Conservation (phyloP, 2,797 vertebrate species). For the Acrossocheilus fasciatus region DNA sequence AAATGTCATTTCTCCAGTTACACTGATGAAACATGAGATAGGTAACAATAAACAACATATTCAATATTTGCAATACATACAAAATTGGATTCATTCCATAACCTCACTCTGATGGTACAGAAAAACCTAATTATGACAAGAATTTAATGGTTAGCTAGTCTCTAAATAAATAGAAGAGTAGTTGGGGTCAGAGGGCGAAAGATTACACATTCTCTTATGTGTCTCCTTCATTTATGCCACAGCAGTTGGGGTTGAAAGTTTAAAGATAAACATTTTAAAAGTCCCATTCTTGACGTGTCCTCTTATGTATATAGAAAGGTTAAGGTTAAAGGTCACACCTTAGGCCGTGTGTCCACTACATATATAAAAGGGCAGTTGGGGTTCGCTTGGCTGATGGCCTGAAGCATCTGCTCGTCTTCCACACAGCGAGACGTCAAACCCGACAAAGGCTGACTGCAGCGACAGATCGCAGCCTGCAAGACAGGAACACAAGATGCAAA, state of each 20-base stretch:
- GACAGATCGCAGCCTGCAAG: conserved; percentile 82
- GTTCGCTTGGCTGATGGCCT: conserved; percentile 81
- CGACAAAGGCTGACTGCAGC: conserved; percentile 82
- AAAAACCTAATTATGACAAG: neutral
- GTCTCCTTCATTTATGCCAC: neutral
- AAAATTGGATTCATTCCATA: neutral
- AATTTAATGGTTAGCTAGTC: neutral
- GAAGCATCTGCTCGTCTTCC: conserved; percentile 84
- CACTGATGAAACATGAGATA: neutral
- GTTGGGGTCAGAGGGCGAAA: conserved; percentile 29
- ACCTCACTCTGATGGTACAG: neutral
- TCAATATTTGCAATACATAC: neutral
- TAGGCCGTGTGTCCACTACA: conserved; percentile 86
- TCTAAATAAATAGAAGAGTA: neutral
- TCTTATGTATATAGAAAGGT: conserved; percentile 17
- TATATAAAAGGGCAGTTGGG: conserved; percentile 82
- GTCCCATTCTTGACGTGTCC: neutral
- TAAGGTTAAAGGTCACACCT: conserved; percentile 71
- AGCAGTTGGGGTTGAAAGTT: conserved; percentile 8
- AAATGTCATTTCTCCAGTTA: neutral
- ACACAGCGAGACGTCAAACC: conserved; percentile 80
- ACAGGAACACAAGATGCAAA: conserved; percentile 25
- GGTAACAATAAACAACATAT: neutral
- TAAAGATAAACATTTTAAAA: conserved; percentile 37
- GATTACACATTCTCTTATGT: conserved; percentile 1